Evolutionary conservation across 2,797 vertebrate species (phyloP).

Genomic region (Eidolon dupreanum): DNA sequence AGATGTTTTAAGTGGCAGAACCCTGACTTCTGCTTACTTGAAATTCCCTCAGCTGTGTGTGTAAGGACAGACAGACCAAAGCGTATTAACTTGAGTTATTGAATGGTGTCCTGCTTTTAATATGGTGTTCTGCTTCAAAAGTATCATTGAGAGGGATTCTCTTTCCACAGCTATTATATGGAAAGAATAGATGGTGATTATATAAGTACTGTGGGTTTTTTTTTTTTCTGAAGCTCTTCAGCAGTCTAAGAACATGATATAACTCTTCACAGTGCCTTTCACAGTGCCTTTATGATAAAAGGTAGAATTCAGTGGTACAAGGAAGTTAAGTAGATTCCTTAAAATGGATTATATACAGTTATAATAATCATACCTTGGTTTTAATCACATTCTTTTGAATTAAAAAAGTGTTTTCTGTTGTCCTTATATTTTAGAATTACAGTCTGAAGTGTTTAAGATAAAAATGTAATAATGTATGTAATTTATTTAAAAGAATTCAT

Average conservation of each 20-base stretch:
- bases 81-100: not conserved
- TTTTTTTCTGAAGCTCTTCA: not conserved
- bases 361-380: not conserved
- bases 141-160: conserved; percentile 21
- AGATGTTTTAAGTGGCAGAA: not conserved
- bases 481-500: not conserved
- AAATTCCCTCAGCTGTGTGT: not conserved
- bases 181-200: conserved; percentile 58
- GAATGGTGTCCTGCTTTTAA: conserved; percentile 1
- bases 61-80: conserved; percentile 14
- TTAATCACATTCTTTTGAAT: not conserved
- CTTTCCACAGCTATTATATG: not conserved
- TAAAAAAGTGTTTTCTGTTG: not conserved
- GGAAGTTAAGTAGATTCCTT: not conserved
- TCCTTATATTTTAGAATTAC: not conserved
- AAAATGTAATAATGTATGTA: not conserved
- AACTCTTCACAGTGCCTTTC: not conserved
- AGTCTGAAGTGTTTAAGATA: not conserved
- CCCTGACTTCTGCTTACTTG: not conserved
- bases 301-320: not conserved
- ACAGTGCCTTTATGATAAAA: not conserved
- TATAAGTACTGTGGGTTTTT: not conserved
- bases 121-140: not conserved
- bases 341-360: not conserved
- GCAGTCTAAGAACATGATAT: not conserved